phyloP scores from a whole-genome alignment of 2,113 vertebrate species.

The Formicarius rufipectus region DNA sequence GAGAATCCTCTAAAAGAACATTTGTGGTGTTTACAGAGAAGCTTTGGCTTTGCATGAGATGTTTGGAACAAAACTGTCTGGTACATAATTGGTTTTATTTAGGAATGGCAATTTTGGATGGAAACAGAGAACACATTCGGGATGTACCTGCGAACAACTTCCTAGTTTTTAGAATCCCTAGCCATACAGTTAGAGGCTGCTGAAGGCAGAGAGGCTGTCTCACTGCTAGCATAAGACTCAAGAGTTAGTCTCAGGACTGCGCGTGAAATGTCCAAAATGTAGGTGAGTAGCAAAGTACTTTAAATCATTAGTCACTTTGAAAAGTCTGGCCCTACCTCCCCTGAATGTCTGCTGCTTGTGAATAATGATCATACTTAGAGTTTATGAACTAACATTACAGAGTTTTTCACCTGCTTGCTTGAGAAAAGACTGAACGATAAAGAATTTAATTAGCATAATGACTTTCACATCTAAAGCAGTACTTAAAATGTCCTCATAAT shows the following conservation, averaged over 20 bases:
- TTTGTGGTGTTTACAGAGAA: background rate
- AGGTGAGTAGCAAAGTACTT: background rate
- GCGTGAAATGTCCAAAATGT: background rate
- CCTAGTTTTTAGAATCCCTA: background rate
- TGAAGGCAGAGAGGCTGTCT: background rate
- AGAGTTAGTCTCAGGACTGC: background rate
- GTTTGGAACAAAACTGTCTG: background rate
- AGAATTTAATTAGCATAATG: conserved; percentile 24
- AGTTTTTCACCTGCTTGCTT: background rate
- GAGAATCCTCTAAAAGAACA: background rate
- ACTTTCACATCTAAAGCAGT: conserved; percentile 17
- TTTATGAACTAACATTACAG: background rate
- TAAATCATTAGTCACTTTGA: background rate
- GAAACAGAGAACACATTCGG: background rate
- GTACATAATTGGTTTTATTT: background rate
- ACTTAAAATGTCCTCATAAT: background rate
- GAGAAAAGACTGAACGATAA: background rate
- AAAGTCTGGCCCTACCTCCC: background rate
- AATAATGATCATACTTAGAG: background rate
- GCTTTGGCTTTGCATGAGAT: background rate
- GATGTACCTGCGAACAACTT: background rate
- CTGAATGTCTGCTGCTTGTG: background rate
- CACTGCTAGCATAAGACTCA: background rate
- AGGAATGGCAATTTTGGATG: background rate
- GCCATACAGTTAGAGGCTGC: background rate